Evolutionary conservation across 2,797 vertebrate genomes (phyloP).

Genomic region (Fringilla coelebs): DNA sequence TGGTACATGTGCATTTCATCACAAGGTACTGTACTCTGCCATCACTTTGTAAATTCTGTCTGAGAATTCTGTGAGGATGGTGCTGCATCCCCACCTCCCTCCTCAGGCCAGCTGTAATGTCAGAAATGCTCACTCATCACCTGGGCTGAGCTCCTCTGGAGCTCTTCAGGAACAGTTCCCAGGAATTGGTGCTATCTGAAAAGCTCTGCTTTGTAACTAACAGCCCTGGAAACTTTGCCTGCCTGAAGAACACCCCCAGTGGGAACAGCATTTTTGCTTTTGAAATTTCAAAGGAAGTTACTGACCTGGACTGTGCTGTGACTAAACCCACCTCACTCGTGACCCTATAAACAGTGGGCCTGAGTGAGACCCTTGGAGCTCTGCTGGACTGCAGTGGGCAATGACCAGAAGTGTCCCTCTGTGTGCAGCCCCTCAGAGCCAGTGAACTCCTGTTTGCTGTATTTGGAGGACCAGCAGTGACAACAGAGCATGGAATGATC

Average conservation of each 20-base stretch:
- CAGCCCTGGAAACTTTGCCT: not conserved
- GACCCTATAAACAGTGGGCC: not conserved
- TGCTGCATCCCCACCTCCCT: not conserved
- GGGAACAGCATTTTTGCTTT: not conserved
- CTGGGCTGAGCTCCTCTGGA: not conserved
- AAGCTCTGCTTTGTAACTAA: not conserved
- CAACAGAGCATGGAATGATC: not conserved
- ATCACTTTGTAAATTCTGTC: not conserved
- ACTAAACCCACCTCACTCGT: not conserved
- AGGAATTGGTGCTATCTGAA: not conserved
- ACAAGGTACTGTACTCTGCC: not conserved
- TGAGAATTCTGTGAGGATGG: not conserved
- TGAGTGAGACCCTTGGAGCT: not conserved
- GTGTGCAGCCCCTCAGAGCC: not conserved
- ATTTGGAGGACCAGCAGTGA: not conserved
- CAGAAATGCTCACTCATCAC: not conserved
- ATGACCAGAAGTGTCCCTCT: not conserved
- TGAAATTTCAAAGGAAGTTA: not conserved
- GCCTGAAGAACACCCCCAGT: not conserved
- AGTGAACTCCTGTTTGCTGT: not conserved
- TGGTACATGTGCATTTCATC: fast-evolving
- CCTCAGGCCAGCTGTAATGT: not conserved
- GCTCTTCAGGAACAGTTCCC: not conserved
- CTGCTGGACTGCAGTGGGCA: not conserved
- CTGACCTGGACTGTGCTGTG: fast-evolving